phyloP scores from a whole-genome alignment of 2,797 vertebrate species.

The Sebastes cheni region DNA sequence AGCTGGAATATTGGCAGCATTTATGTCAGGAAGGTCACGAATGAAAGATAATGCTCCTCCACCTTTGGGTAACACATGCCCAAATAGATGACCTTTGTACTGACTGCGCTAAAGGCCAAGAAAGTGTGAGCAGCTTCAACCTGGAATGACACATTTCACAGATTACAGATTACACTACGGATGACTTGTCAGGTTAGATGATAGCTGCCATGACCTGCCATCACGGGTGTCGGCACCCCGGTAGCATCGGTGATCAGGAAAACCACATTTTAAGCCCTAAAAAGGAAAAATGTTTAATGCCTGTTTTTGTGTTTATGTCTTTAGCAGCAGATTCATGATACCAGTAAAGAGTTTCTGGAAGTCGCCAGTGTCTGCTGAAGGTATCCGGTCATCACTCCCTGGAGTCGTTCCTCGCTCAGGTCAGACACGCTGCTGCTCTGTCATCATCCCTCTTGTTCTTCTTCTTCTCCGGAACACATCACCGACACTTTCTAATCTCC shows the following conservation, averaged over 20 bases:
- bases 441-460: constrained; percentile 69
- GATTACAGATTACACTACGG: constrained; percentile 69
- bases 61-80: constrained; percentile 27
- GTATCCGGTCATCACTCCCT: constrained; percentile 64
- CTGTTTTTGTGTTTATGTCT: constrained; percentile 8
- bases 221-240: neutral
- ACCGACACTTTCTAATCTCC: constrained; percentile 52
- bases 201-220: constrained; percentile 11
- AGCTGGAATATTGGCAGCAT: constrained; percentile 28
- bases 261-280: neutral
- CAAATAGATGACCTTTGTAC: constrained; percentile 78
- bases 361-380: constrained; percentile 30
- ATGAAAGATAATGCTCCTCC: constrained; percentile 45
- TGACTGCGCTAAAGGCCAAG: constrained; percentile 75
- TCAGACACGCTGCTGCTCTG: constrained; percentile 59
- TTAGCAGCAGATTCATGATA: neutral
- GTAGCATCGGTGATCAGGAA: neutral
- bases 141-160: constrained; percentile 51
- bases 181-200: constrained; percentile 35
- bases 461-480: constrained; percentile 50
- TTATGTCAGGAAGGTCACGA: constrained; percentile 64
- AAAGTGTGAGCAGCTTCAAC: constrained; percentile 43
- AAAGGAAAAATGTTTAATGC: neutral
- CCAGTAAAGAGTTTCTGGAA: neutral
- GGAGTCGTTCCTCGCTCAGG: constrained; percentile 61